Conservation (phyloP, 2,797 vertebrate genomes). For the Benthosema pterotum region DNA sequence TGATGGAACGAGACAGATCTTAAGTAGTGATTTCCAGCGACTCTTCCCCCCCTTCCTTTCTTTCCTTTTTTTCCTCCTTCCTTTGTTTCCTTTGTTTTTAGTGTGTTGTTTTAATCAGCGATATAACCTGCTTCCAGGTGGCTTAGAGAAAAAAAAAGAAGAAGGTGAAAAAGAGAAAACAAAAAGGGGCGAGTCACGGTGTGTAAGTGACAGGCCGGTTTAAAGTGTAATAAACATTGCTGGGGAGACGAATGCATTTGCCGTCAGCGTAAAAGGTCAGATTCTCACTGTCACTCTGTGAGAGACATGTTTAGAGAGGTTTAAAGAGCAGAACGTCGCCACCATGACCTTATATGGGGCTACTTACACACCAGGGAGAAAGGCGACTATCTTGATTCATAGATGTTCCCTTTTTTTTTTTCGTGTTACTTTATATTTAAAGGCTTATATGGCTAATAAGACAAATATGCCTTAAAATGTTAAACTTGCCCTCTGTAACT, state of each 20-base stretch:
- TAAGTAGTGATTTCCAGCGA: conserved; percentile 53
- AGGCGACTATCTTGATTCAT: too few species aligned
- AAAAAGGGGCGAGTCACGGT: conserved; percentile 22
- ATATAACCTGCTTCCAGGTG: conserved; percentile 18
- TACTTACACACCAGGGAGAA: too few species aligned
- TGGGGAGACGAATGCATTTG: conserved; percentile 21
- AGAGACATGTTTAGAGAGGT: conserved; percentile 17
- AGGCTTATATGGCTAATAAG: too few species aligned
- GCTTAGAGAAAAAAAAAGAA: conserved; percentile 22
- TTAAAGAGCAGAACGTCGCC: conserved; percentile 5
- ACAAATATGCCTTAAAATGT: too few species aligned
- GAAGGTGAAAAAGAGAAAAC: conserved; percentile 3
- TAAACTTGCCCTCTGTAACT: too few species aligned
- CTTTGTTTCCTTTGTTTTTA: conserved; percentile 30
- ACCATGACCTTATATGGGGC: too few species aligned
- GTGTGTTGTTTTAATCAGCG: conserved; percentile 32
- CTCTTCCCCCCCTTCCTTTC: conserved; percentile 27
- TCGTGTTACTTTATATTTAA: too few species aligned
- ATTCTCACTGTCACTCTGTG: conserved; percentile 27
- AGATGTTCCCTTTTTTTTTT: too few species aligned
- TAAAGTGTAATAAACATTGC: conserved; percentile 32
- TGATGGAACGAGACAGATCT: conserved; percentile 62
- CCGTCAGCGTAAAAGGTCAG: conserved; percentile 47
- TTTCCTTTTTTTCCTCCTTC: conserved; percentile 38
- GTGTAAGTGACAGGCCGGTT: conserved; percentile 34